Conservation (phyloP, 1,140 invertebrate species). For the Riptortus pedestris region DNA sequence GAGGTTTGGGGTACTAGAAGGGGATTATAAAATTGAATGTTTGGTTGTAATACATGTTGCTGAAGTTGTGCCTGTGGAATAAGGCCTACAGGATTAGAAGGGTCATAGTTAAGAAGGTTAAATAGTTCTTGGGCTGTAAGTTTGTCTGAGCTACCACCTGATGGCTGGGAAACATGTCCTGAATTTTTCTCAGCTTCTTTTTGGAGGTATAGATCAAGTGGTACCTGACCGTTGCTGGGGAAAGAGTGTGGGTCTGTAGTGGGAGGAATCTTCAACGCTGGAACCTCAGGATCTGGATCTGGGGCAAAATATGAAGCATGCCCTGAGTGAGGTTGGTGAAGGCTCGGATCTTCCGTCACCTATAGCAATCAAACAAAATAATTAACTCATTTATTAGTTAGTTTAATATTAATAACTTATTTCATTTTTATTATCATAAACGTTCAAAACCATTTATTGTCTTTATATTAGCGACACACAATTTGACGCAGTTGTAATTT, state of each 20-base stretch:
- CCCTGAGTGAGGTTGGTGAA: conserved; percentile 37
- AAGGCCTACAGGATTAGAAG: conserved; percentile 29
- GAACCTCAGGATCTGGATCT: conserved; percentile 40
- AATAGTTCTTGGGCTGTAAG: conserved; percentile 46
- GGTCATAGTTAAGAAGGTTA: conserved; percentile 39
- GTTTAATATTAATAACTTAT: not conserved
- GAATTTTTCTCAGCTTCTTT: conserved; percentile 28
- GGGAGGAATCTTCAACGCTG: conserved; percentile 37
- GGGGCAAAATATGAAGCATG: conserved; percentile 41
- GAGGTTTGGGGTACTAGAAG: conserved; percentile 28
- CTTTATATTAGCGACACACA: too few species aligned
- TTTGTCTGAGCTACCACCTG: conserved; percentile 31
- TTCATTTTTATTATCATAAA: too few species aligned
- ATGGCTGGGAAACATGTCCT: not conserved
- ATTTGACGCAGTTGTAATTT: too few species aligned
- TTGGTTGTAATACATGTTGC: conserved; percentile 39
- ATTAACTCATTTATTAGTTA: too few species aligned
- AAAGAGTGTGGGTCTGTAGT: conserved; percentile 38
- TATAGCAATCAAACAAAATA: conserved; percentile 22
- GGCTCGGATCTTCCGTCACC: conserved; percentile 37
- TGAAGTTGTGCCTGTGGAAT: conserved; percentile 40
- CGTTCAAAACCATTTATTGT: too few species aligned
- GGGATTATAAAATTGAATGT: conserved; percentile 12
- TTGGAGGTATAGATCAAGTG: conserved; percentile 32
- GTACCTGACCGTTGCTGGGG: conserved; percentile 39